Base-by-base conservation (phyloP, 2,888 invertebrate genomes). In the Eupithecia dodoneata region DNA sequence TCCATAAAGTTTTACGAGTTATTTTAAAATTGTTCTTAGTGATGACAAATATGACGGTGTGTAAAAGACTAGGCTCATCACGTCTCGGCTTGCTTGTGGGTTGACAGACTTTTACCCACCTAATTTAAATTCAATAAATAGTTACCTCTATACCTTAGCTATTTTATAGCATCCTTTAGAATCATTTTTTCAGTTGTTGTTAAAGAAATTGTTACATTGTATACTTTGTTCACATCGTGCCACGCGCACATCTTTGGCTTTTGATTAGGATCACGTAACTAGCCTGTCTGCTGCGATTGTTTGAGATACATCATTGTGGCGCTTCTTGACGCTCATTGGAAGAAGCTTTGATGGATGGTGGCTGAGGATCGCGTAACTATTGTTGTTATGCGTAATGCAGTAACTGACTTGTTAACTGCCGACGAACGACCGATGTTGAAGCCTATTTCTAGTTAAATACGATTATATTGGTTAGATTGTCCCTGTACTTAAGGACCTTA, bases 321-420 rank as follows among this genome's bases (percentile, higher is more conserved):
- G 93, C 94, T 94, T 94, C 94, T 93, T 92, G 91, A 92, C 85
- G 84, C 84, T 91, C 82, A 92, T 93, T 90, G 91, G 89, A 90
- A 86, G 81, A 55, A 89, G 85, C 90, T 87, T 87, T 93, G 94
- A 94, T 94, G 91, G 91, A 94, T 94, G 87, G 83, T 81, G 76
- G 47, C 73, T 78, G 70, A 73, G 78, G 79, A 78, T 78, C 72
- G 74, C 81, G 79, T 45, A 10, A 9, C 59, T 79, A 59, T 76
- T 70, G 76, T 70, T 69, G 79, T 79, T 73, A 79, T 76, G 83
- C 83, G 85, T 85, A 84, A 83, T 77, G 73, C 78, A 70, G 81
- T 69, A 55, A 69, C 52, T 13, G 13, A 65, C 12, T 30, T 15
- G 42, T 7, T 41, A 15, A 65, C 13, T 41, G 63, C 12, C 30